These are phyloP conservation scores for Platyrinchus mystaceus DNA, from an alignment of 2,797 vertebrate species.

Conservation along the genomic window DNA sequence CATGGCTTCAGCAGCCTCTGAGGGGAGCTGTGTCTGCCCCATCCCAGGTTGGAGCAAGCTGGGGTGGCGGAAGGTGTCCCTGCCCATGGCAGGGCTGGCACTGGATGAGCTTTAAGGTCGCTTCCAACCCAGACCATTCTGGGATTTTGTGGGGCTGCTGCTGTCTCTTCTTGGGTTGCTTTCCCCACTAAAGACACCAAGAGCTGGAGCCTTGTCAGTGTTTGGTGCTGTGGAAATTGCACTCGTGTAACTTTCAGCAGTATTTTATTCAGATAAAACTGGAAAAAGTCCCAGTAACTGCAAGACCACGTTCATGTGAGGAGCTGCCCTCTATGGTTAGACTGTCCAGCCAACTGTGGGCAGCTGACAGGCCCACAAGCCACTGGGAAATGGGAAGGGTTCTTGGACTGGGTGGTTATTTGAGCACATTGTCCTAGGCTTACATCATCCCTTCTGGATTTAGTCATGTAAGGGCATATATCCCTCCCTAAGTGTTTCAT, in stretches of 20 bases:
- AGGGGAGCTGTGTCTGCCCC: neutral
- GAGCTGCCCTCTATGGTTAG: neutral
- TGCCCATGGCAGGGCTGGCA: neutral
- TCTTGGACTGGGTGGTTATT: neutral
- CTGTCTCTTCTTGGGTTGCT: neutral
- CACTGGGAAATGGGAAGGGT: neutral
- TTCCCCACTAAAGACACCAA: neutral
- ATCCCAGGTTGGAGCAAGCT: fast-evolving
- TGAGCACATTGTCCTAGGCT: neutral
- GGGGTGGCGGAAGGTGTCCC: neutral
- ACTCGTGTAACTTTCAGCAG: neutral
- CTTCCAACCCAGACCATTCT: neutral
- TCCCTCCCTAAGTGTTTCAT: neutral
- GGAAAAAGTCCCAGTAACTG: neutral
- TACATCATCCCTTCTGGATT: neutral
- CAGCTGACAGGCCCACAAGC: neutral
- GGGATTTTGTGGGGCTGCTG: neutral
- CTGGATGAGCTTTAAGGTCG: neutral
- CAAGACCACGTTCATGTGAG: neutral
- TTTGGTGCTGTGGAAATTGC: neutral
- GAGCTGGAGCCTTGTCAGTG: neutral
- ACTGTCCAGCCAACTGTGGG: neutral
- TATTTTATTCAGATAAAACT: neutral
- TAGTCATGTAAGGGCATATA: neutral
- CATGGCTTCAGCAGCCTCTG: neutral